Conservation (phyloP, 2,113 vertebrate species). For the Tinamus guttatus region DNA sequence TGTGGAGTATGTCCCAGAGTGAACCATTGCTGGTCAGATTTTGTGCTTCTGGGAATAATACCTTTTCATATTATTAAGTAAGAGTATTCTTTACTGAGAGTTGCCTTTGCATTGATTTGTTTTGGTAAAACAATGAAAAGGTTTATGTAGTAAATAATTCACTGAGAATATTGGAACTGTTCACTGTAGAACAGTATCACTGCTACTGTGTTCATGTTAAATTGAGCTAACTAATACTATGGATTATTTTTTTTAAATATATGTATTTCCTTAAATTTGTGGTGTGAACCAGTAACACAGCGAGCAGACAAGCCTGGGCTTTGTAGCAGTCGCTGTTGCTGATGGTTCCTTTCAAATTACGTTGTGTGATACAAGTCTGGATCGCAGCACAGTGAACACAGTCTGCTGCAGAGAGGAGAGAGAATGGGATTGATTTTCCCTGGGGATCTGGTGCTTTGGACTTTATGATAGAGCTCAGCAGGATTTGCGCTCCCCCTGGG, state of each 20-base stretch:
- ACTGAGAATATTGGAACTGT: neutral
- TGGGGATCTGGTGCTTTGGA: neutral
- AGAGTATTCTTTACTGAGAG: neutral
- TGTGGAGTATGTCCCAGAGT: neutral
- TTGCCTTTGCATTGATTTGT: neutral
- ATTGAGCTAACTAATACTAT: neutral
- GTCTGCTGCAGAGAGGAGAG: neutral
- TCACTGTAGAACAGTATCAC: neutral
- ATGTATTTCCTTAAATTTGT: neutral
- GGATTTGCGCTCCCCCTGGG: neutral
- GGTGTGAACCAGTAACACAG: neutral
- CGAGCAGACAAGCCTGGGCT: neutral
- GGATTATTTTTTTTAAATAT: neutral
- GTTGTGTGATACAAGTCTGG: neutral
- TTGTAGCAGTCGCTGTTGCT: neutral
- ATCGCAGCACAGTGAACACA: neutral
- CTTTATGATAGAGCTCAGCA: neutral
- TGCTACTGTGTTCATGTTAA: neutral
- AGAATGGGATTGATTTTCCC: neutral
- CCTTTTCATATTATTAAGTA: neutral
- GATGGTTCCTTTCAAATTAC: neutral
- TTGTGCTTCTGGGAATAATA: neutral
- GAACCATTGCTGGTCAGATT: neutral
- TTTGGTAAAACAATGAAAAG: neutral
- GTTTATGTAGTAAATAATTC: neutral